Evolutionary conservation across 2,797 vertebrate species (phyloP).

Genomic region (Anomalospiza imberbis): DNA sequence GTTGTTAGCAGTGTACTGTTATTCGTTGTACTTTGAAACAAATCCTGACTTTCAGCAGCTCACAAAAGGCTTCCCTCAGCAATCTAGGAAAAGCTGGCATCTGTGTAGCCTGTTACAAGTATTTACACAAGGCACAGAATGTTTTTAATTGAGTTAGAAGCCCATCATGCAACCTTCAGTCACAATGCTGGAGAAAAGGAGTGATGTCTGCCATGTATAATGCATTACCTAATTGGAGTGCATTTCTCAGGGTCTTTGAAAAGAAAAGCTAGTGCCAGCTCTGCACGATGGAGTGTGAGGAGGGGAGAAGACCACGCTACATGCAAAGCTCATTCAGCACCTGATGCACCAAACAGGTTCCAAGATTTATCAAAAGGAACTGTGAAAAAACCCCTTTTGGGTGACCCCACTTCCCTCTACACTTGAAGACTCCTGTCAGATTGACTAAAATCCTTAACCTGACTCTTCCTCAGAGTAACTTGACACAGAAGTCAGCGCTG

Average conservation of each 20-base stretch:
- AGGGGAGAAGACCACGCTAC: not conserved
- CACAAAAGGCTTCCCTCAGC: constrained; percentile 5
- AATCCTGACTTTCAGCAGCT: not conserved
- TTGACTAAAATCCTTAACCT: not conserved
- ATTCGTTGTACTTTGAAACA: not conserved
- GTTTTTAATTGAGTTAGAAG: not conserved
- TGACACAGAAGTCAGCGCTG: accelerated
- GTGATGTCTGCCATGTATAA: not conserved
- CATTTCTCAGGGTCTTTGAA: not conserved
- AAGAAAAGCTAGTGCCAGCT: not conserved
- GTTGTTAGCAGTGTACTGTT: not conserved
- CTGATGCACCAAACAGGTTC: not conserved
- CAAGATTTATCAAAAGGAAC: not conserved
- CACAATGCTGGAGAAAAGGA: not conserved
- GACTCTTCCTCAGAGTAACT: not conserved
- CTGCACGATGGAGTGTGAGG: accelerated
- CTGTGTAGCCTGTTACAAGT: not conserved
- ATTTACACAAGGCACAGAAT: not conserved
- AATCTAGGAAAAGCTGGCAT: not conserved
- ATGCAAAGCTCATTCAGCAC: not conserved
- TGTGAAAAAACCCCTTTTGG: not conserved
- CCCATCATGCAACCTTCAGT: not conserved
- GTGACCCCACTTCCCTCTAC: not conserved
- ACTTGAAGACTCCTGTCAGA: not conserved
- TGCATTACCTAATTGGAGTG: not conserved